Evolutionary conservation across 64 coral and sea anemone species (phyloP), one percentile per base, ranked within the genome.

Genomic region (Pocillopora verrucosa): DNA sequence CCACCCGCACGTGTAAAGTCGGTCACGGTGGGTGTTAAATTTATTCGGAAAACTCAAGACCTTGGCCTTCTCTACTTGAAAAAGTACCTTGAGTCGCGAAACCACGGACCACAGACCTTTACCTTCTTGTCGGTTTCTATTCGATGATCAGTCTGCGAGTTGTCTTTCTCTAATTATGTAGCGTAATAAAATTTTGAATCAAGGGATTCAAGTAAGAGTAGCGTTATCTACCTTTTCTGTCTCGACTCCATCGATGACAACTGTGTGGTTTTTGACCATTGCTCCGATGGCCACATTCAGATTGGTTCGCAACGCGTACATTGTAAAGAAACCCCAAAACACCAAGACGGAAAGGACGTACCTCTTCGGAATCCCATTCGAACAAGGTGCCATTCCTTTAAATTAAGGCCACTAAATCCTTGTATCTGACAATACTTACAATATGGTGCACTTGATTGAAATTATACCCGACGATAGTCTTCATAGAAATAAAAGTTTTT

Each of bases 231-330:
- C 93, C 89, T 79, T 76, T 13, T 83, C 57, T 20, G 76, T 72
- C 16, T 79, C 62, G 24, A 82, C 41, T 75, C 91, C 95, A 30
- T 91, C 41, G 16, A 84, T 51, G 12, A 93, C 34, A 17, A 97
- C 87, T 5, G 92, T 93, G 59, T 97, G 95, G 9, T 93, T 93
- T 73, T 93, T 91, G 0, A 89, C 83, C 95, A 97, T 97, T n/a
- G 95, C 88, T 26, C 85, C 95, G 10, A 97, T 93, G 37, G 88
- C 95, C 34, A 97, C 95, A 62, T 97, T 97, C 45, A 97, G 78
- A 45, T 97, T 97, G 0, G 93, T 86, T 25, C 92, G 87, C 59
- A 97, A 60, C 1, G 86, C 95, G 51, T 93, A 97, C 95, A 97
- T 93, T 4, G 83, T 97, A 69, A 91, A 87, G 37, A 97, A 97